phyloP scores from a whole-genome alignment of 1,140 invertebrate species.

The Drosophila erecta region DNA sequence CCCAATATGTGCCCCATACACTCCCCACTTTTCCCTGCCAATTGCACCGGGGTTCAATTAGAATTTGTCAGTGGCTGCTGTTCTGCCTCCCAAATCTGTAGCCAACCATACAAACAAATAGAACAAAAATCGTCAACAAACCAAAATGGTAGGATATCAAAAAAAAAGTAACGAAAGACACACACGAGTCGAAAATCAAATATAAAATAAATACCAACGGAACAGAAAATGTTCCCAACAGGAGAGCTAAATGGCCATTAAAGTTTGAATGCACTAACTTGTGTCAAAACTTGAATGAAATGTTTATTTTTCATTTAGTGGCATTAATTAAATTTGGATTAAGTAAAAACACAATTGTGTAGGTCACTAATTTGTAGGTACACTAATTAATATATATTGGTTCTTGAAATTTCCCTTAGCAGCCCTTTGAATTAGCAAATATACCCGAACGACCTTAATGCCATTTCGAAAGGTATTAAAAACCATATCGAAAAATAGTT shows the following conservation, averaged over 20 bases:
- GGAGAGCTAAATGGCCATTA: neutral
- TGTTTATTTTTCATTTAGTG: neutral
- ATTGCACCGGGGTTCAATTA: conserved; percentile 40
- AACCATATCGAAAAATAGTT: conserved; percentile 51
- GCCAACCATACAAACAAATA: conserved; percentile 4
- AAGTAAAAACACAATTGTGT: no score
- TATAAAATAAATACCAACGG: conserved; percentile 27
- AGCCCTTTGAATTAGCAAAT: neutral
- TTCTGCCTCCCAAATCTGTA: neutral
- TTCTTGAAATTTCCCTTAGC: no score
- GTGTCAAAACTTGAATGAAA: neutral
- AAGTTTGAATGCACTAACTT: no score
- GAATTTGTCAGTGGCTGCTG: conserved; percentile 32
- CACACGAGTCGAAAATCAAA: conserved; percentile 36
- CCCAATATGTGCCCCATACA: no score
- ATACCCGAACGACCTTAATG: neutral
- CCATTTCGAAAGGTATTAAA: conserved; percentile 34
- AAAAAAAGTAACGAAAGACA: conserved; percentile 4
- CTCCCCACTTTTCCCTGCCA: conserved; percentile 3
- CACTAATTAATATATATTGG: no score
- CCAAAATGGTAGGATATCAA: conserved; percentile 21
- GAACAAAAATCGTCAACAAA: conserved; percentile 4
- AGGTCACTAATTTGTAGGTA: no score
- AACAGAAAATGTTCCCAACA: conserved; percentile 15
- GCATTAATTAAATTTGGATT: neutral